Percentiles rank a stretch among this genome's conserved stretches.
These are phyloP conservation scores for Porites rus DNA, from an alignment of 92 coral and sea anemone genomes.

Conservation along the genomic window DNA sequence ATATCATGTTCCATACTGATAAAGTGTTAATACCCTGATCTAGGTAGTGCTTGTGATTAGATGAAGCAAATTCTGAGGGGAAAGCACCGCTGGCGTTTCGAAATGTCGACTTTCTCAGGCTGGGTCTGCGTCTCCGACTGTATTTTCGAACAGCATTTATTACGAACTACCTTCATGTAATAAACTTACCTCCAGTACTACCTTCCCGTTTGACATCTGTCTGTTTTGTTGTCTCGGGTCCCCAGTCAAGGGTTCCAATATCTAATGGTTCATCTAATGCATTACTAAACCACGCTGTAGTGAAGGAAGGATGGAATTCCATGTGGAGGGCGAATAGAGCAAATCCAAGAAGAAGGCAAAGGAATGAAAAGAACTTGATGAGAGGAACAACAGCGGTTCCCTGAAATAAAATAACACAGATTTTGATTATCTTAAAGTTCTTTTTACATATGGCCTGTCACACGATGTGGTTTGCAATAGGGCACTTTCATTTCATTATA, in stretches of 20 bases:
- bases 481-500: too few relatives aligned
- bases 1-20: too few relatives aligned
- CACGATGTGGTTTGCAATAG: too few relatives aligned
- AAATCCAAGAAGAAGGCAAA: constrained; percentile 41
- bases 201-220: constrained; percentile 21
- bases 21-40: too few relatives aligned
- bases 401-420: constrained; percentile 16
- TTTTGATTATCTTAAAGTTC: neutral
- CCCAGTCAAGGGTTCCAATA: constrained; percentile 25
- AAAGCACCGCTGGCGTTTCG: too few relatives aligned
- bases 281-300: constrained; percentile 26
- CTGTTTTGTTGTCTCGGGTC: constrained; percentile 5
- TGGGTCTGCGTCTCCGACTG: too few relatives aligned
- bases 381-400: constrained; percentile 41
- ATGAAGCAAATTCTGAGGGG: too few relatives aligned
- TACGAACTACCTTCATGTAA: too few relatives aligned
- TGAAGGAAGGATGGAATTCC: constrained; percentile 37
- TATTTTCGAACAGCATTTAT: too few relatives aligned
- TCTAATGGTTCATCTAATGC: constrained; percentile 16
- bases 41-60: too few relatives aligned
- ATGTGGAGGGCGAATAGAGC: constrained; percentile 35
- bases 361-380: constrained; percentile 33
- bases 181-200: constrained; percentile 1
- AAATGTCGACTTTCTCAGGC: too few relatives aligned
- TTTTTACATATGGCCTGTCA: too few relatives aligned